Conservation (phyloP, 30 jellyfish, hydroid and myxozoan species). For the Catostylus mosaicus region DNA sequence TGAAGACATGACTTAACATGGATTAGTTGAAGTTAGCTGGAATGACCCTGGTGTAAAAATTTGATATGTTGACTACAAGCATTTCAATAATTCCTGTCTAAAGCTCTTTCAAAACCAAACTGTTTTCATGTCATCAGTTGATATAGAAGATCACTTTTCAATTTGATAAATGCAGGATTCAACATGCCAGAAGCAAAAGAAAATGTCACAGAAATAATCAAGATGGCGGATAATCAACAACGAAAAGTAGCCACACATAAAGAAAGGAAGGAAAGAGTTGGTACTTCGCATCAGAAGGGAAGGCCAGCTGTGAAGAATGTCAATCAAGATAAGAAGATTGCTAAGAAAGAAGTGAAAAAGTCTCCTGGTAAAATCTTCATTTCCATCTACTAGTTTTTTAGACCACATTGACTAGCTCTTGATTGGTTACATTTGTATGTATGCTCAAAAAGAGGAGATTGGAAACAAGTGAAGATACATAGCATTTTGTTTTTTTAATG, state of each 20-base stretch:
- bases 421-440: too few species aligned
- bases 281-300: background rate
- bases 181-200: slow-evolving; percentile 52
- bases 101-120: background rate
- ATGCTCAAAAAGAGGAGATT: too few species aligned
- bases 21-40: too few species aligned
- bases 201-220: slow-evolving; percentile 21
- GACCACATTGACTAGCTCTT: too few species aligned
- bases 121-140: background rate
- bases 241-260: slow-evolving; percentile 40
- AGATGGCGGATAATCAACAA: slow-evolving; percentile 12
- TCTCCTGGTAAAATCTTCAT: slow-evolving; percentile 53
- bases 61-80: too few species aligned
- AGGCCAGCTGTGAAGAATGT: background rate
- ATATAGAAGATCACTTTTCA: background rate
- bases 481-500: too few species aligned
- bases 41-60: too few species aligned
- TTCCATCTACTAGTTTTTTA: too few species aligned
- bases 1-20: too few species aligned
- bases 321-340: background rate
- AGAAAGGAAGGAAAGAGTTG: slow-evolving; percentile 57
- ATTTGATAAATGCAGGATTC: slow-evolving; percentile 49
- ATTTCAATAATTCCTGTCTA: too few species aligned
- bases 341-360: slow-evolving; percentile 15
- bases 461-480: too few species aligned